A percentile compares a stretch with the other conserved stretches of the same genome.
phyloP scores from a whole-genome alignment of 2,888 invertebrate species.

The Syritta pipiens region DNA sequence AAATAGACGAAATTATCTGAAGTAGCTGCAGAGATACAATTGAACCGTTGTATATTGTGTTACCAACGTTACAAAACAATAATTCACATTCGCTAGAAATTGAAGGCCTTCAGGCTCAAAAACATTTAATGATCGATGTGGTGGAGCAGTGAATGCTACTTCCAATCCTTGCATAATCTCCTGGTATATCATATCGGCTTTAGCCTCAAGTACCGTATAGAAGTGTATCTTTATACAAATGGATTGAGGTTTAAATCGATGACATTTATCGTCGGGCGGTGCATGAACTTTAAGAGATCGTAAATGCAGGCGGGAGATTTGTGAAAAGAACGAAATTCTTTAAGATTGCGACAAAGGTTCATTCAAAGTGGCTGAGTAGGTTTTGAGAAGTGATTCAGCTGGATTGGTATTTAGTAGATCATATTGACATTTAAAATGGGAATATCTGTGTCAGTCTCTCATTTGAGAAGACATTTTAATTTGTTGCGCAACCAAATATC shows the following conservation, averaged over 20 bases:
- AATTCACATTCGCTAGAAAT: slow-evolving; percentile 31
- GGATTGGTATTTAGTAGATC: too few species aligned
- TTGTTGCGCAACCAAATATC: too few species aligned
- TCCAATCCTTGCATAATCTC: background rate
- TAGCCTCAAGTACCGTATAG: background rate
- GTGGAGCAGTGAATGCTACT: background rate
- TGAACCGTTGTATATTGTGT: slow-evolving; percentile 25
- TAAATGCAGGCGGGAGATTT: background rate
- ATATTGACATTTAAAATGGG: too few species aligned
- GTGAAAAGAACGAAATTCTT: too few species aligned
- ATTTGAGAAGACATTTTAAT: too few species aligned
- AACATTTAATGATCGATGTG: slow-evolving; percentile 31
- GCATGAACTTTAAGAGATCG: background rate
- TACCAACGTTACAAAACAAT: slow-evolving; percentile 23
- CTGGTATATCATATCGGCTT: background rate
- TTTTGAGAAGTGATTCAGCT: too few species aligned
- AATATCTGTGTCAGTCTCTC: too few species aligned
- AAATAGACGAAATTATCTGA: slow-evolving; percentile 10
- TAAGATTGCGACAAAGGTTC: background rate
- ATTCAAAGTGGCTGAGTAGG: too few species aligned
- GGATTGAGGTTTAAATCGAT: slow-evolving; percentile 2
- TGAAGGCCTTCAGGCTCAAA: slow-evolving; percentile 15
- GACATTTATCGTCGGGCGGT: background rate
- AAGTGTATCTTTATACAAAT: background rate
- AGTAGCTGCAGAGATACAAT: slow-evolving; percentile 12